Evolutionary conservation across 2,797 vertebrate genomes (phyloP), one percentile per base, ranked within the genome.

Genomic region (Nyctalus aviator): DNA sequence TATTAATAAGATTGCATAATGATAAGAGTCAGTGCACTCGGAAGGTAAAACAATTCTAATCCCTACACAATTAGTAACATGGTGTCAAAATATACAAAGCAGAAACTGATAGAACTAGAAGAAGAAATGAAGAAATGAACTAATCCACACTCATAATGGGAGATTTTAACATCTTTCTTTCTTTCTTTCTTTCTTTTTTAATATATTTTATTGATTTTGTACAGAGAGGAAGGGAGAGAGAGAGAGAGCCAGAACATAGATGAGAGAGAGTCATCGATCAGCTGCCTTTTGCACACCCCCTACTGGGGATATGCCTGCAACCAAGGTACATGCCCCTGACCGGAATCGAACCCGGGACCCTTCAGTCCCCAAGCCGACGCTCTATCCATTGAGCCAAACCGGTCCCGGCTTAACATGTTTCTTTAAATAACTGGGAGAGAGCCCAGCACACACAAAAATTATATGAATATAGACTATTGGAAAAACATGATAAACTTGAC

Each of bases 51-150:
- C 9, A 55, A 1, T 91, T 71, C 37, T 79, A 88, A 91, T 69
- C 17, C 35, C 44, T 81, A 0, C 53, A 72, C 14, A 11, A 18
- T 50, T 76, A 66, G 27, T 93, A 72, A 66, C 27, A 50, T 64
- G 32, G 2, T 57, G 6, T 59, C 20, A 81, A 69, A 92, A 66
- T 48, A 59, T 30, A 41, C 30, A 90, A n/a, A 93, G n/a, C 73
- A 83, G 68, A 93, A 75, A 88, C 35, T 57, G 50, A 23, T 20
- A 88, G 27, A 91, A 81, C 68, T 94, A n/a, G 91, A 79, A 90
- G 41, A 44, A 75, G n/a, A n/a, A n/a, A n/a, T n/a, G n/a, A n/a
- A n/a, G 37, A 84, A 73, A 75, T 93, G 21, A 32, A 66, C 30
- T 53, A 81, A 87, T 83, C 18, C 18, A 44, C 12, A 35, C 15